Conservation (phyloP, 2,888 invertebrate species). For the Carabus problematicus region DNA sequence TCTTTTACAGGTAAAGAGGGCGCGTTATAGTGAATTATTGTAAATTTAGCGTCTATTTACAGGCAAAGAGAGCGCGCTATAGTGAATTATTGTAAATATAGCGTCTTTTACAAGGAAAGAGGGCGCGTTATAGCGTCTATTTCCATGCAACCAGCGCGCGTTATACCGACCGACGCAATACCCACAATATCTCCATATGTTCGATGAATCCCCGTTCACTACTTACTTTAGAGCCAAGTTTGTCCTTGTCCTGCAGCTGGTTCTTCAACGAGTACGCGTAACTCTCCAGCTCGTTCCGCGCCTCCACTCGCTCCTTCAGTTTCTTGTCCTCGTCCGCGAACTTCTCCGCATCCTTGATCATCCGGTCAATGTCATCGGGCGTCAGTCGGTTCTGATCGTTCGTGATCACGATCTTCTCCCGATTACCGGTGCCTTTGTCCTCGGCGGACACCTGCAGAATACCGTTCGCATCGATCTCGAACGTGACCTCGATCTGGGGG, state of each 20-base stretch:
- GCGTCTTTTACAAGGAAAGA: too few relatives aligned
- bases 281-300: slow-evolving; percentile 95
- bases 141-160: too few relatives aligned
- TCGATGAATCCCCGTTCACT: too few relatives aligned
- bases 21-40: too few relatives aligned
- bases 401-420: slow-evolving; percentile 98
- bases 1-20: too few relatives aligned
- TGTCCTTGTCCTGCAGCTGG: slow-evolving; percentile 95
- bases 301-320: slow-evolving; percentile 93
- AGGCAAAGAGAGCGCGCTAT: too few relatives aligned
- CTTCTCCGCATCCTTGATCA: slow-evolving; percentile 99
- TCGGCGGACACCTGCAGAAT: slow-evolving; percentile 97
- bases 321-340: slow-evolving; percentile 99
- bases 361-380: slow-evolving; percentile 97
- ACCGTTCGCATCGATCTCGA: slow-evolving; percentile 94
- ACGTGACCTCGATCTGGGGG: slow-evolving; percentile 93
- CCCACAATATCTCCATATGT: too few relatives aligned
- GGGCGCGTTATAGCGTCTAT: too few relatives aligned
- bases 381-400: slow-evolving; percentile 97
- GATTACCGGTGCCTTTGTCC: slow-evolving; percentile 98
- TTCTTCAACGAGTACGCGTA: slow-evolving; percentile 98
- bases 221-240: slow-evolving; percentile 88
- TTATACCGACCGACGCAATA: too few relatives aligned
- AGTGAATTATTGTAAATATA: too few relatives aligned
- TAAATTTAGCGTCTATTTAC: too few relatives aligned